Evolutionary conservation across 2,888 invertebrate species (phyloP), one percentile per base, ranked within the genome.

Genomic region (Mythimna albipuncta): DNA sequence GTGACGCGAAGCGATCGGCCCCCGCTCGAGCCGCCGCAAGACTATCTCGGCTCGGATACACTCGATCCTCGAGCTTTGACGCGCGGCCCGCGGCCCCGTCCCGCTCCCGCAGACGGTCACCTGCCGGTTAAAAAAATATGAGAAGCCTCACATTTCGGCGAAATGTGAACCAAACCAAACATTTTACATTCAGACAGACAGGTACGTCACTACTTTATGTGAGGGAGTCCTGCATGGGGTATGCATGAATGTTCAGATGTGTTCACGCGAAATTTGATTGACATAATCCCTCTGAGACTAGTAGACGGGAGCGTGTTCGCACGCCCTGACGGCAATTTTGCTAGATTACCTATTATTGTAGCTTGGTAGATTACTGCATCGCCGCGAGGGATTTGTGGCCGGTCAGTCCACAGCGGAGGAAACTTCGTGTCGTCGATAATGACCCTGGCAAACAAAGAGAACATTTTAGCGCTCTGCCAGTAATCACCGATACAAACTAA

Each of bases 81-180:
- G 83, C 55, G 26, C 55, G 52, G 52, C 47, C 80, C 86, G 84
- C 86, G 82, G 81, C 78, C 82, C 81, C 91, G 91, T 95, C 95
- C 92, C 90, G 89, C 94, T 95, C 94, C 85, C 92, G 87, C 95
- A 91, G 87, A 89, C 91, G 89, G 88, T 94, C 94, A 94, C 94
- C 94, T 94, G 94, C 93, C 89, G 87, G 86, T 85, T 89, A 89
- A 94, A 95, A 94, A 94, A 94, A 93, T 89, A 90, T 89, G 85
- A 90, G 93, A 93, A 93, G 90, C 91, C 92, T 92, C 91, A 91
- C 91, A 92, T 94, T 96, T 96, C 95, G 94, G 80, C 94, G 95
- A 96, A 95, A 94, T 91, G 88, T 90, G 89, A 93, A 89, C 92
- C 90, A 91, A 92, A 91, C 90, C 90, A 92, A 93, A 94, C 88